Evolutionary conservation across 1,140 invertebrate genomes (phyloP).

Genomic region (Dendroctonus valens): DNA sequence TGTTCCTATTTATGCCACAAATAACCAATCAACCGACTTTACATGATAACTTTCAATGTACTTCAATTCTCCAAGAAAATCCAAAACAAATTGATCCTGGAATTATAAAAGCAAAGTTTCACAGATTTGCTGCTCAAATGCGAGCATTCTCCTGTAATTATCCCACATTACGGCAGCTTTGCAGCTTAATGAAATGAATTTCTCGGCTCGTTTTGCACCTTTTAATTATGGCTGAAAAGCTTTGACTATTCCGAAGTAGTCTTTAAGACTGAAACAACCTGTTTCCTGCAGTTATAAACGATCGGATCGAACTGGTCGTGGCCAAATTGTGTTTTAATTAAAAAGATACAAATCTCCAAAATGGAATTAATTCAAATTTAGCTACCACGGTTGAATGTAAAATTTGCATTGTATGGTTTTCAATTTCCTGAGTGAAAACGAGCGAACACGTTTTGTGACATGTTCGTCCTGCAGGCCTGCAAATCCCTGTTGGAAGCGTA

Average conservation of each 20-base stretch:
- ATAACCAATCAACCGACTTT: too few species aligned
- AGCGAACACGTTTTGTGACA: constrained; percentile 32
- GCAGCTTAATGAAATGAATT: not conserved
- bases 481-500: constrained; percentile 21
- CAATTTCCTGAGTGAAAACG: constrained; percentile 40
- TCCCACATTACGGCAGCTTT: too few species aligned
- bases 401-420: constrained; percentile 41
- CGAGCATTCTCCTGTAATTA: too few species aligned
- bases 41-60: too few species aligned
- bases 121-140: too few species aligned
- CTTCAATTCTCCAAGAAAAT: too few species aligned
- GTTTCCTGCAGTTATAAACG: too few species aligned
- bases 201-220: not conserved
- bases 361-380: constrained; percentile 31
- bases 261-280: not conserved
- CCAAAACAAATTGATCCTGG: too few species aligned
- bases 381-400: constrained; percentile 30
- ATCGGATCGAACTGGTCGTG: too few species aligned
- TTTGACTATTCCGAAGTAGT: not conserved
- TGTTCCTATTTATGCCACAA: too few species aligned
- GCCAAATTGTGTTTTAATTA: constrained; percentile 15
- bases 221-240: not conserved
- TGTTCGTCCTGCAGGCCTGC: constrained; percentile 25
- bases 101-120: too few species aligned
- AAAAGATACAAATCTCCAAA: constrained; percentile 29